phyloP scores from a whole-genome alignment of 2,888 invertebrate species.

The Tholera decimalis region DNA sequence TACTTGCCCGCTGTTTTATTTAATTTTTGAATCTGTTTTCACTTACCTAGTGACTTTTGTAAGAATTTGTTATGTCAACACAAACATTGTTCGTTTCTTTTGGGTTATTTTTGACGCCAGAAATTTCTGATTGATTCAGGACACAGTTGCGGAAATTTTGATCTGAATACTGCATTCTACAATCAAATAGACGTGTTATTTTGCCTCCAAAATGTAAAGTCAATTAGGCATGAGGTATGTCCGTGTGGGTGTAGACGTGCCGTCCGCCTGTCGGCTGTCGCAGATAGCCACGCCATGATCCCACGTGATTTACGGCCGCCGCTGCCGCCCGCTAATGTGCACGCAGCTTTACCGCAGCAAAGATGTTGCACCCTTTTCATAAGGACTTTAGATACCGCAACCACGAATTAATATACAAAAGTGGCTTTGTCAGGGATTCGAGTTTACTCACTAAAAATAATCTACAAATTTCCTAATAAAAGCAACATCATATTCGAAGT shows the following conservation, averaged over 20 bases:
- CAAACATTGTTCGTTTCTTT: constrained; percentile 8
- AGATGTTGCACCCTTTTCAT: constrained; percentile 67
- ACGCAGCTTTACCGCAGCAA: constrained; percentile 71
- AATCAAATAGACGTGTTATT: neutral
- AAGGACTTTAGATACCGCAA: constrained; percentile 60
- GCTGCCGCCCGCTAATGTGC: constrained; percentile 72
- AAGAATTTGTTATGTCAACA: constrained; percentile 47
- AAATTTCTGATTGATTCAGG: neutral
- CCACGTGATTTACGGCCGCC: constrained; percentile 81
- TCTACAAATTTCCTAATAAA: constrained; percentile 15
- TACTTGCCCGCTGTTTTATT: constrained; percentile 86
- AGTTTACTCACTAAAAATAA: constrained; percentile 16
- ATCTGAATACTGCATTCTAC: neutral
- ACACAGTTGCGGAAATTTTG: neutral
- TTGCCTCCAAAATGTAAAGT: constrained; percentile 42
- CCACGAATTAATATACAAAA: constrained; percentile 57
- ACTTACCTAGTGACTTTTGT: constrained; percentile 56
- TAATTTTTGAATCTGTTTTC: constrained; percentile 83
- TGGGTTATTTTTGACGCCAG: neutral
- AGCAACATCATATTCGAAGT: no score
- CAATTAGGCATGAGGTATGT: constrained; percentile 62
- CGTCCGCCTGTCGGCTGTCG: constrained; percentile 67
- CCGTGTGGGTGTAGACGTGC: constrained; percentile 32
- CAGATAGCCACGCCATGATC: constrained; percentile 83
- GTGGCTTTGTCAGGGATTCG: constrained; percentile 32